Evolutionary conservation across 2,113 vertebrate genomes (phyloP).

Genomic region (Dasyornis broadbenti): DNA sequence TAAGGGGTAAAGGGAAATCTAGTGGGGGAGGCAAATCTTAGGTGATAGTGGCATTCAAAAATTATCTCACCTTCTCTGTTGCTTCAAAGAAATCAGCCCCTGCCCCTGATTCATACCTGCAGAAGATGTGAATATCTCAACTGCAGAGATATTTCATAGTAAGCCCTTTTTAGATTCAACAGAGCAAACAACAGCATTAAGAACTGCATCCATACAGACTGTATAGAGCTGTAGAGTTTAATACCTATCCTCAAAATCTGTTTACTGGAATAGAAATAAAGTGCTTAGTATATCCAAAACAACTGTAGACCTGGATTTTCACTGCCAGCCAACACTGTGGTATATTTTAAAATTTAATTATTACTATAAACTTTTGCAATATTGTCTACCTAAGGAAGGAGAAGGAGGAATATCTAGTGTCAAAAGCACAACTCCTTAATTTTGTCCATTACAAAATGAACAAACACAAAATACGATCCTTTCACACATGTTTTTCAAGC

Average conservation of each 20-base stretch:
- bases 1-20: neutral
- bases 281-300: slow-evolving; percentile 1
- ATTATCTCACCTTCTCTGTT: neutral
- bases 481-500: neutral
- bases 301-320: neutral
- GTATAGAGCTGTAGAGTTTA: neutral
- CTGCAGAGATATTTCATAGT: neutral
- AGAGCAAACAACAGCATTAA: neutral
- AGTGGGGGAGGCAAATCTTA: neutral
- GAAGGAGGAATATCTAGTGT: neutral
- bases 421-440: neutral
- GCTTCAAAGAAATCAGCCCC: neutral
- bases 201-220: neutral
- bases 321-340: neutral
- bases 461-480: neutral
- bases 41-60: neutral
- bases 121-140: neutral
- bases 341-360: neutral
- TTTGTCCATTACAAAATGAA: neutral
- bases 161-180: neutral
- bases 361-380: neutral
- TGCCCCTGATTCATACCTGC: neutral
- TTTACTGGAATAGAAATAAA: slow-evolving; percentile 33
- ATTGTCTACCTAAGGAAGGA: neutral
- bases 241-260: neutral